Evolutionary conservation across 2,113 vertebrate species (phyloP).

Genomic region (Leuciscus idus): DNA sequence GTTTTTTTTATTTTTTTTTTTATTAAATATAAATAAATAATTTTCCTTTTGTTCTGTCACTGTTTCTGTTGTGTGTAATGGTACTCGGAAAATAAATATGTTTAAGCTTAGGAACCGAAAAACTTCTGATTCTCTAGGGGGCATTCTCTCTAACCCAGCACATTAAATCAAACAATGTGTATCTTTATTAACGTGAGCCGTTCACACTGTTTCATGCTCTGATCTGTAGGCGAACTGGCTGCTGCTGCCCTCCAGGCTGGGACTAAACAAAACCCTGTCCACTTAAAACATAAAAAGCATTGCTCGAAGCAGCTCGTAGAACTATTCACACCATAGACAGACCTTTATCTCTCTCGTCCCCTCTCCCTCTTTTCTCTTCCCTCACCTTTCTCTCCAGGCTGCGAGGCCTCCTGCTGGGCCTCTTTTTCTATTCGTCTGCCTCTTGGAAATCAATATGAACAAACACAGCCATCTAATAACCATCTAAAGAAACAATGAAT

Average conservation of each 20-base stretch:
- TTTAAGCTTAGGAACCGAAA: background rate
- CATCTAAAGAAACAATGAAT: slow-evolving; percentile 65
- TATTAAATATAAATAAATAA: background rate
- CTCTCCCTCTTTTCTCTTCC: background rate
- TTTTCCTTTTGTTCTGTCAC: background rate
- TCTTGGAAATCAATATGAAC: slow-evolving; percentile 63
- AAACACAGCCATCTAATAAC: slow-evolving; percentile 59
- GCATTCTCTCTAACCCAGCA: background rate
- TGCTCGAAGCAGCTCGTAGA: slow-evolving; percentile 47
- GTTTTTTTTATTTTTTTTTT: background rate
- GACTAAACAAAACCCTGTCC: slow-evolving; percentile 24
- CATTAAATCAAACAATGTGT: slow-evolving; percentile 56
- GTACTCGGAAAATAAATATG: background rate
- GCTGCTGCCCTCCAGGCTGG: slow-evolving; percentile 47
- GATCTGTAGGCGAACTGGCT: slow-evolving; percentile 38
- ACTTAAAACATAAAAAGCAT: slow-evolving; percentile 50
- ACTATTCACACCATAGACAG: slow-evolving; percentile 36
- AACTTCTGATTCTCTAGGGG: background rate
- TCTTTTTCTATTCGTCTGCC: slow-evolving; percentile 44
- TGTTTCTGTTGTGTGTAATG: background rate
- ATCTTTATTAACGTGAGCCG: slow-evolving; percentile 68
- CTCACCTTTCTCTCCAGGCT: slow-evolving; percentile 24
- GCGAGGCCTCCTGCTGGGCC: slow-evolving; percentile 49
- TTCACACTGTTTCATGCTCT: slow-evolving; percentile 32
- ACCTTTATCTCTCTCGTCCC: background rate